Conservation (phyloP, 1,140 invertebrate species). For the Cydia fagiglandana region DNA sequence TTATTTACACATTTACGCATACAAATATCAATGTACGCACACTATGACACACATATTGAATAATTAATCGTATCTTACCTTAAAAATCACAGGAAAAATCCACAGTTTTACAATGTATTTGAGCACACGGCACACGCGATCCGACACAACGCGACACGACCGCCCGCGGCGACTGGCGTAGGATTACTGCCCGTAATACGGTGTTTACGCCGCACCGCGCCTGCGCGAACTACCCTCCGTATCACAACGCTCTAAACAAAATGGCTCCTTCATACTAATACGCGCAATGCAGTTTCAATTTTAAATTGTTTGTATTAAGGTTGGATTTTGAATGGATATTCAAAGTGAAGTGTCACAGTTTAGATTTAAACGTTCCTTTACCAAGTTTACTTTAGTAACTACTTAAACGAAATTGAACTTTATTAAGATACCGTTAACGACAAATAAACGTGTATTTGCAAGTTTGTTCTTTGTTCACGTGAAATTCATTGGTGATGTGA, state of each 20-base stretch:
- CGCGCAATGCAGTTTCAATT: background rate
- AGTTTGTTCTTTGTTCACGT: conserved; percentile 26
- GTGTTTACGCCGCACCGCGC: conserved; percentile 27
- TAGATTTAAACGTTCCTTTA: conserved; percentile 5
- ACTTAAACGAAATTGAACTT: background rate
- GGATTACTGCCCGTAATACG: background rate
- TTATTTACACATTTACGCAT: background rate
- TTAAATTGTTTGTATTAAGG: background rate
- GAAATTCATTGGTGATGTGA: conserved; percentile 22
- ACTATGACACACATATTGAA: background rate
- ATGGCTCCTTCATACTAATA: background rate
- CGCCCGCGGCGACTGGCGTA: background rate
- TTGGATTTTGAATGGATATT: background rate
- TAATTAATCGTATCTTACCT: background rate
- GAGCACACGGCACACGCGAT: conserved; percentile 6
- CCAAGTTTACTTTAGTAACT: background rate
- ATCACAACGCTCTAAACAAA: background rate
- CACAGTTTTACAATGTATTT: background rate
- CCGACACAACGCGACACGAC: background rate
- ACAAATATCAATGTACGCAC: background rate
- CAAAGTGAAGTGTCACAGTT: background rate
- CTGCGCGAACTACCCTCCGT: conserved; percentile 25
- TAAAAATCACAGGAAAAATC: conserved; percentile 23
- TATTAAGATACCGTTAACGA: background rate
- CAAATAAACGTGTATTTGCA: background rate